These are phyloP conservation scores for Nycteola revayana DNA, from an alignment of 2,888 invertebrate species.

Conservation along the genomic window DNA sequence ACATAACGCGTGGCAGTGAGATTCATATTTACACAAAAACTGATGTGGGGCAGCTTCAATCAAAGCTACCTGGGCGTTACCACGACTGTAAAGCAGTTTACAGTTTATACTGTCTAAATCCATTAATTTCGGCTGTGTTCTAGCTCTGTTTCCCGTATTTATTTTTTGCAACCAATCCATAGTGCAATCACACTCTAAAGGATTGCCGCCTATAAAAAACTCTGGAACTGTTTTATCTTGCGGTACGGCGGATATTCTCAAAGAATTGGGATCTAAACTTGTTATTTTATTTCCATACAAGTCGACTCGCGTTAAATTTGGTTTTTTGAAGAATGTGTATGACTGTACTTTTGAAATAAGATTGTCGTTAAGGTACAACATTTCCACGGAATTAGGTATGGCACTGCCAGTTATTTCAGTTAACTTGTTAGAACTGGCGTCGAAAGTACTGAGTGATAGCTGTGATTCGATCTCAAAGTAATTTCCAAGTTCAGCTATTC, in stretches of 20 bases:
- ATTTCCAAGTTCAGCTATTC: constrained; percentile 91
- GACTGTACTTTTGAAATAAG: constrained; percentile 91
- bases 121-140: constrained; percentile 91
- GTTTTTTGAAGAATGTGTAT: constrained; percentile 93
- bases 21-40: constrained; percentile 92
- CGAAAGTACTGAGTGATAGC: constrained; percentile 89
- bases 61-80: constrained; percentile 87
- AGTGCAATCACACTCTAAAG: constrained; percentile 93
- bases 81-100: constrained; percentile 89
- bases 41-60: constrained; percentile 91
- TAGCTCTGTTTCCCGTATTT: constrained; percentile 87
- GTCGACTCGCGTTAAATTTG: constrained; percentile 91
- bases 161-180: constrained; percentile 95
- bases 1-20: constrained; percentile 93
- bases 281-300: constrained; percentile 91
- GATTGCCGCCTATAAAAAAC: constrained; percentile 93
- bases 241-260: constrained; percentile 89
- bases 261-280: constrained; percentile 87
- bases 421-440: constrained; percentile 90
- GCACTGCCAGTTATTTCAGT: constrained; percentile 91
- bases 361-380: constrained; percentile 90
- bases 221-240: constrained; percentile 88
- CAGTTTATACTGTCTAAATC: constrained; percentile 92
- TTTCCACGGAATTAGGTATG: constrained; percentile 91
- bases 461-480: constrained; percentile 92